Evolutionary conservation across 2,797 vertebrate species (phyloP).

Genomic region (Pempheris klunzingeri): DNA sequence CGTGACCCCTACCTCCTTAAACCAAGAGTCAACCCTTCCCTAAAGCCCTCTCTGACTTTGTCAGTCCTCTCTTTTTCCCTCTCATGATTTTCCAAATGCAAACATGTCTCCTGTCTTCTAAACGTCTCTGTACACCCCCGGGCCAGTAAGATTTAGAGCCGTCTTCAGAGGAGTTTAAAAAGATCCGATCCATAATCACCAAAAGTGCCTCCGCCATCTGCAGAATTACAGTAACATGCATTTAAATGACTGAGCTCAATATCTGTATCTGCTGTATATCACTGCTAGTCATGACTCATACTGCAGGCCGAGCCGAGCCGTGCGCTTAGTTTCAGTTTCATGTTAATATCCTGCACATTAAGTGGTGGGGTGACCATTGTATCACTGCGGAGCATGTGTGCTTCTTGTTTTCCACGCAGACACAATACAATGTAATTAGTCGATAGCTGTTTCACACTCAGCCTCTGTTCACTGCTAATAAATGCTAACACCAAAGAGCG

Average conservation of each 20-base stretch:
- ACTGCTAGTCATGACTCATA: conserved; percentile 62
- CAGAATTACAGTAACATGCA: conserved; percentile 66
- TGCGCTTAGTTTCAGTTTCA: conserved; percentile 45
- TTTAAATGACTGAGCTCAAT: conserved; percentile 62
- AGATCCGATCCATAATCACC: conserved; percentile 63
- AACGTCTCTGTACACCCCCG: conserved; percentile 24
- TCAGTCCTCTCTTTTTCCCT: conserved; percentile 34
- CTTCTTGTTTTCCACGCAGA: conserved; percentile 55
- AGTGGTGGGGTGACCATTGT: conserved; percentile 52
- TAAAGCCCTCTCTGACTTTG: conserved; percentile 58
- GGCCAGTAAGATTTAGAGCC: conserved; percentile 40
- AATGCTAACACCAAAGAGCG: conserved; percentile 71
- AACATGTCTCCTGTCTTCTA: conserved; percentile 49
- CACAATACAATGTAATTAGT: conserved; percentile 70
- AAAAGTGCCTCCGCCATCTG: conserved; percentile 60
- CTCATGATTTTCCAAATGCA: conserved; percentile 49
- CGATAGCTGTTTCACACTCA: conserved; percentile 46
- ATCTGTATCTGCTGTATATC: conserved; percentile 60
- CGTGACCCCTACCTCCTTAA: conserved; percentile 44
- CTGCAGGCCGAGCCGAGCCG: conserved; percentile 23
- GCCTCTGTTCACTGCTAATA: conserved; percentile 64
- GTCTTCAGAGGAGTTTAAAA: conserved; percentile 60
- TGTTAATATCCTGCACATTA: conserved; percentile 61
- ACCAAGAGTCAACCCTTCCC: conserved; percentile 55
- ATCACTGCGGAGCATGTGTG: conserved; percentile 36